Evolutionary conservation across 2,113 vertebrate genomes (phyloP), one percentile per base, ranked within the genome.

Genomic region (Arizona elegans): DNA sequence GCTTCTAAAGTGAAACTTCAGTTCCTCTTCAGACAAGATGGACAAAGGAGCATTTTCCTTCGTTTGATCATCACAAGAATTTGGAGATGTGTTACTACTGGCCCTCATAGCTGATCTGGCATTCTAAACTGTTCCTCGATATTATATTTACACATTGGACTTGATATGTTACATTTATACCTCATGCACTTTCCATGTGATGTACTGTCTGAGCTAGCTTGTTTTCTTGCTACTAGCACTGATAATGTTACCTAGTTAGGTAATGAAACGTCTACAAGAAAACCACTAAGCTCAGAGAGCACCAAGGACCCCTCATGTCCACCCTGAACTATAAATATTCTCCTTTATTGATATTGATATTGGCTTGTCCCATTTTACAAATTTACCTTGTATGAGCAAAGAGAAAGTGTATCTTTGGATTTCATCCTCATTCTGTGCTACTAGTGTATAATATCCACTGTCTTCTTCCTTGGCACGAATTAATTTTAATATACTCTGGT

Each of bases 391-490:
- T 94, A 99, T 99, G 62, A 98, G 97, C 85, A 99, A 96, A 50
- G 97, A 98, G 95, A 99, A 99, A 43, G 98, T 98, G n/a, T 98
- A 97, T 33, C 96, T 98, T 92, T 96, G 97, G 86, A 94, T 95
- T 53, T 98, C 98, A 26, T 98, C 98, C 90, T 98, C 98, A 54
- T 98, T 99, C 95, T 98, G 97, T 86, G 98, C 99, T 50, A 98
- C 95, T 47, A 99, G 97, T 24, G 99, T 99, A 29, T 99, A 99
- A 94, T 98, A 98, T 15, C 99, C 99, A 0, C 98, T 99, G 97
- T 99, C 99, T 96, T 99, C 99, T 91, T 99, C 98, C 95, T 99
- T 99, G 86, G 99, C 99, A 2, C 99, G 98, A 75, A 99, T 99
- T 94, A 99, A 96, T 91, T 98, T 99, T 92, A 99, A 96, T 95